Evolutionary conservation across 2,888 invertebrate species (phyloP).

Genomic region (Lumbricus terrestris): DNA sequence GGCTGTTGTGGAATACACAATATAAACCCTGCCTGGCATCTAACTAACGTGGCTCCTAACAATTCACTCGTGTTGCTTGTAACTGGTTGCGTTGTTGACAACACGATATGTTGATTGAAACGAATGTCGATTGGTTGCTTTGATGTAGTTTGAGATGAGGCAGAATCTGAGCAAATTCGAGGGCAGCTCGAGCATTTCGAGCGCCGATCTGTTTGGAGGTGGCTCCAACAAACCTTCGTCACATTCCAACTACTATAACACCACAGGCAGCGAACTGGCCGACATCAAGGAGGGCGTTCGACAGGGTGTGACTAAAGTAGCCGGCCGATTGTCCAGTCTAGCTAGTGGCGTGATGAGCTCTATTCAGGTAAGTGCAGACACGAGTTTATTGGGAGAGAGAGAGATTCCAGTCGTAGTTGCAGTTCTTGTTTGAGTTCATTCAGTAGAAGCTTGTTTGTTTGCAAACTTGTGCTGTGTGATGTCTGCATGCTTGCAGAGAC

Average conservation of each 20-base stretch:
- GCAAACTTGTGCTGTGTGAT: background rate
- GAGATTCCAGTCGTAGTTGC: background rate
- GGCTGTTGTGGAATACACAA: background rate
- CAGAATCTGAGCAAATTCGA: slow-evolving; percentile 75
- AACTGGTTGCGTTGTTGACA: no score
- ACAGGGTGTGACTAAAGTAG: slow-evolving; percentile 94
- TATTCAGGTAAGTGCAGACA: slow-evolving; percentile 70
- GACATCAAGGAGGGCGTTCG: slow-evolving; percentile 96
- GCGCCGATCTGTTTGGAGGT: slow-evolving; percentile 85
- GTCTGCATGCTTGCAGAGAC: background rate
- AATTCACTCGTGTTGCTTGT: no score
- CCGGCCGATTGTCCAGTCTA: slow-evolving; percentile 89
- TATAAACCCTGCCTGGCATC: no score
- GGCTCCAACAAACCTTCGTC: slow-evolving; percentile 56
- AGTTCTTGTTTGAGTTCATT: background rate
- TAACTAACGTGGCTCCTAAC: no score
- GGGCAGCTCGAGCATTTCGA: slow-evolving; percentile 91
- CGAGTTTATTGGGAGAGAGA: background rate
- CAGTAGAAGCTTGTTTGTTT: background rate
- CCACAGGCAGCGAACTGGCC: slow-evolving; percentile 73
- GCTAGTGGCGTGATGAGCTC: slow-evolving; percentile 92
- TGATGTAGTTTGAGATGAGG: slow-evolving; percentile 48
- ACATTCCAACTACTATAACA: slow-evolving; percentile 37
- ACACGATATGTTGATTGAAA: no score
- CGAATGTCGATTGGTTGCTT: background rate